These are phyloP conservation scores for Pipistrellus kuhlii DNA, from an alignment of 2,797 vertebrate species.

Conservation along the genomic window DNA sequence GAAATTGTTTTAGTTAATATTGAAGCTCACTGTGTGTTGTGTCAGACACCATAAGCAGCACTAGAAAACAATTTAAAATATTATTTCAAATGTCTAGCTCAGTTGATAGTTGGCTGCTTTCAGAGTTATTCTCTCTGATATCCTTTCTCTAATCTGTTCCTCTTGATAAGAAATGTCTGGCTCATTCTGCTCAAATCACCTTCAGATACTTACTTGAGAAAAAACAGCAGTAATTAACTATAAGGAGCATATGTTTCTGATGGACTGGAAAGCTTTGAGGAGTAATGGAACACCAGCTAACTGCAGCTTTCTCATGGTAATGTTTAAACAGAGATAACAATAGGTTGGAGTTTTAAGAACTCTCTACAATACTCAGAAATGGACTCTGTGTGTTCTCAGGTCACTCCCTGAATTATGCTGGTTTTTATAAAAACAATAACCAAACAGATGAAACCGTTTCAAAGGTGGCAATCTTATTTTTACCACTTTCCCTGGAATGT, in stretches of 20 bases:
- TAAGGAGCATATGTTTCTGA: constrained; percentile 39
- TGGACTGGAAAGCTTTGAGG: constrained; percentile 52
- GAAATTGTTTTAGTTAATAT: constrained; percentile 76
- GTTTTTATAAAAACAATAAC: constrained; percentile 60
- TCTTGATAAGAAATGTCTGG: constrained; percentile 75
- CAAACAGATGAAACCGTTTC: background rate
- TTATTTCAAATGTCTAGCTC: constrained; percentile 66
- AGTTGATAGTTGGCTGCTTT: constrained; percentile 58
- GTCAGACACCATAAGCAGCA: constrained; percentile 66
- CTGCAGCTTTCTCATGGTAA: constrained; percentile 8
- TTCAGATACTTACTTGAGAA: constrained; percentile 68
- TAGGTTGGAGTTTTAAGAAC: constrained; percentile 54
- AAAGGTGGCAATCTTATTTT: constrained; percentile 16
- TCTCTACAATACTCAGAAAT: background rate
- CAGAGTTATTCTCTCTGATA: constrained; percentile 69
- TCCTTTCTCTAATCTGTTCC: constrained; percentile 68
- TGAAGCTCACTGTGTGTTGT: constrained; percentile 67
- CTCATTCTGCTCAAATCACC: constrained; percentile 77
- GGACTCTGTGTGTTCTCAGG: background rate
- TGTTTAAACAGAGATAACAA: constrained; percentile 59
- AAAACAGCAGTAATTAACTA: constrained; percentile 34
- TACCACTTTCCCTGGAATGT: background rate
- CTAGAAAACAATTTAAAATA: constrained; percentile 74
- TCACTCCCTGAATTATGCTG: background rate
- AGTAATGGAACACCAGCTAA: constrained; percentile 60